These are phyloP conservation scores for Chloromyia formosa DNA, from an alignment of 2,888 invertebrate genomes.

Conservation along the genomic window DNA sequence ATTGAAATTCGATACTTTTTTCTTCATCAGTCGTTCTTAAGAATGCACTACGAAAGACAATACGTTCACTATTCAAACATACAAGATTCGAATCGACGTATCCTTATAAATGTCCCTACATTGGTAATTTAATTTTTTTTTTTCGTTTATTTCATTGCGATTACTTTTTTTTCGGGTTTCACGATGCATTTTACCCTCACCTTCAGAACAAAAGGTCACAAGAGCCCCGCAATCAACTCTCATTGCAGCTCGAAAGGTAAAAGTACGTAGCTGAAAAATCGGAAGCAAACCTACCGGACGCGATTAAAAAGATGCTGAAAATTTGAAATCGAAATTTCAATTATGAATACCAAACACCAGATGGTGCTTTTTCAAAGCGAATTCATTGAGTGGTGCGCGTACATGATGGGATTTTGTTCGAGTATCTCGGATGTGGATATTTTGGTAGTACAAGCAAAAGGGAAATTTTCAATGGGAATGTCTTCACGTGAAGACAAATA, in stretches of 20 bases:
- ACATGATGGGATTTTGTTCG: not conserved
- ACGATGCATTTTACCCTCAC: too few species aligned
- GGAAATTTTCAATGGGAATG: not conserved
- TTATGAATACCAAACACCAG: not conserved
- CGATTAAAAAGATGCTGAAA: too few species aligned
- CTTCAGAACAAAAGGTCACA: not conserved
- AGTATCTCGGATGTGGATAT: not conserved
- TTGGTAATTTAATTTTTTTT: not conserved
- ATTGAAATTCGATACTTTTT: conserved; percentile 45
- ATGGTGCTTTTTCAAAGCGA: not conserved
- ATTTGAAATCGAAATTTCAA: too few species aligned
- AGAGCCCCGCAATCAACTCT: not conserved
- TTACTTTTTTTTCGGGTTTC: too few species aligned
- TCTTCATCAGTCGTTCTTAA: not conserved
- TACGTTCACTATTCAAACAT: not conserved
- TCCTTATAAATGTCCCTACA: not conserved
- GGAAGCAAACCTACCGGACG: not conserved
- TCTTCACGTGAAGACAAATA: too few species aligned
- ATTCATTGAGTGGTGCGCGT: not conserved
- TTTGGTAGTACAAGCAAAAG: not conserved
- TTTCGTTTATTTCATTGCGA: not conserved
- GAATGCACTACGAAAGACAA: not conserved
- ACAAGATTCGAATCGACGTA: not conserved
- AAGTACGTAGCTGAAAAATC: not conserved
- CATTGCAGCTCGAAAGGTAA: not conserved